These are phyloP conservation scores for Alentia gelatinosa DNA, from an alignment of 2,888 invertebrate genomes.

Conservation along the genomic window DNA sequence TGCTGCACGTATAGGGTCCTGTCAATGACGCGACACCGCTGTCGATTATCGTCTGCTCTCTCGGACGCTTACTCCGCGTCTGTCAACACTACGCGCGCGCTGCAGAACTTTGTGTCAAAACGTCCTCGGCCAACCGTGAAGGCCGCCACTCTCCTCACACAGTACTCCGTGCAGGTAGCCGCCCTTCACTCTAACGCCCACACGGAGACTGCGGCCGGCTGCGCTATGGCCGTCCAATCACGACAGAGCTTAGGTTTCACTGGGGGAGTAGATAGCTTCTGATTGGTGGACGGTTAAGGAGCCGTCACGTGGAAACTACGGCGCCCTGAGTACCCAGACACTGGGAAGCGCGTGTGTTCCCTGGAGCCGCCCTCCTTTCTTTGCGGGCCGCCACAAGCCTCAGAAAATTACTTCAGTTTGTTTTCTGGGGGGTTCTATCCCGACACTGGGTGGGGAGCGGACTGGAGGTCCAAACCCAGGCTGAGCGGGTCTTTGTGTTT, in stretches of 20 bases:
- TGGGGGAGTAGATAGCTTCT: neutral
- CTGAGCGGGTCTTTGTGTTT: neutral
- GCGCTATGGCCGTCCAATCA: too few species aligned
- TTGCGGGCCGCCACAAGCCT: neutral
- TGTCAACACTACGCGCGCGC: neutral
- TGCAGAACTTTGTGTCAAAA: neutral
- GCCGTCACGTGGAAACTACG: neutral
- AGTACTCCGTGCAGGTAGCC: neutral
- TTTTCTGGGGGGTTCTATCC: slow-evolving; percentile 10
- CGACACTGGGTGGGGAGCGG: neutral
- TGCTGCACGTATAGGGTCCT: too few species aligned
- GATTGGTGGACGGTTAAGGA: neutral
- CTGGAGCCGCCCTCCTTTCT: too few species aligned
- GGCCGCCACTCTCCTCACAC: neutral
- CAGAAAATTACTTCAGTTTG: neutral
- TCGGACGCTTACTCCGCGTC: neutral
- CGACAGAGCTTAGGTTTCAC: neutral
- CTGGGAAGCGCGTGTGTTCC: too few species aligned
- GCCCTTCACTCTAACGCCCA: neutral
- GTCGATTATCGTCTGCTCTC: neutral
- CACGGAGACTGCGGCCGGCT: too few species aligned
- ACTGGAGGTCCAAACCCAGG: neutral
- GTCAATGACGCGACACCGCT: too few species aligned
- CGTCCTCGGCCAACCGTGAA: neutral
- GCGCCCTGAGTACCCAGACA: too few species aligned